phyloP scores from a whole-genome alignment of 1,140 invertebrate genomes.

The Dinothrombium tinctorium region DNA sequence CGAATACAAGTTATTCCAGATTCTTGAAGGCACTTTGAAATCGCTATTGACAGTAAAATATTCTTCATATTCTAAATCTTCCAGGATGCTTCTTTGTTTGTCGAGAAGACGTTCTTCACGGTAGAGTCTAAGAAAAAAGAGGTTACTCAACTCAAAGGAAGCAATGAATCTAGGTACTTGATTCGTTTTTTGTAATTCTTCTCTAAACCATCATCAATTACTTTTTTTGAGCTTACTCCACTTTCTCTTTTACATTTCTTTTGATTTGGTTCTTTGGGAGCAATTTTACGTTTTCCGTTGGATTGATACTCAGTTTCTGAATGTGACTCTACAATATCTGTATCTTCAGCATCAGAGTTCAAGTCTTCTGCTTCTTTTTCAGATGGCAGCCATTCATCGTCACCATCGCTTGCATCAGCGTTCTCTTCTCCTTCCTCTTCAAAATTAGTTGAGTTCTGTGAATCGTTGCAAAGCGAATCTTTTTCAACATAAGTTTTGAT shows the following conservation, averaged over 20 bases:
- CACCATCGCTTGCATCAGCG: too few relatives aligned
- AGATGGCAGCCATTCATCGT: background rate
- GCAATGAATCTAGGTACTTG: slow-evolving; percentile 18
- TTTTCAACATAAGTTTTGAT: background rate
- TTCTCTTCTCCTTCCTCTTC: too few relatives aligned
- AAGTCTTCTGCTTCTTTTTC: background rate
- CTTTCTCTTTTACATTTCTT: slow-evolving; percentile 11
- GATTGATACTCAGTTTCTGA: background rate
- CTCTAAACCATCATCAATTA: slow-evolving; percentile 21
- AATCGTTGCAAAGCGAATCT: background rate
- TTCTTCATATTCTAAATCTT: slow-evolving; percentile 12
- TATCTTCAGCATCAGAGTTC: background rate
- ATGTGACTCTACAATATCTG: too few relatives aligned
- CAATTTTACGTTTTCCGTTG: background rate
- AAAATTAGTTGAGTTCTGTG: too few relatives aligned
- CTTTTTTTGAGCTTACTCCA: slow-evolving; percentile 4
- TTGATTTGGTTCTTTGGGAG: background rate
- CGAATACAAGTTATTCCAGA: slow-evolving; percentile 63
- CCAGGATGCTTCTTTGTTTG: slow-evolving; percentile 9
- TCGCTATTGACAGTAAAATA: slow-evolving; percentile 24
- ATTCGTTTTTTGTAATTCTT: slow-evolving; percentile 18
- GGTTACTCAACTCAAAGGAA: background rate
- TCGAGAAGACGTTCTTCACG: slow-evolving; percentile 1
- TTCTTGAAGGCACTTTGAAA: slow-evolving; percentile 40
- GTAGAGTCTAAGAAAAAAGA: slow-evolving; percentile 5